Evolutionary conservation across 2,888 invertebrate species (phyloP).

Genomic region (Notodonta ziczac): DNA sequence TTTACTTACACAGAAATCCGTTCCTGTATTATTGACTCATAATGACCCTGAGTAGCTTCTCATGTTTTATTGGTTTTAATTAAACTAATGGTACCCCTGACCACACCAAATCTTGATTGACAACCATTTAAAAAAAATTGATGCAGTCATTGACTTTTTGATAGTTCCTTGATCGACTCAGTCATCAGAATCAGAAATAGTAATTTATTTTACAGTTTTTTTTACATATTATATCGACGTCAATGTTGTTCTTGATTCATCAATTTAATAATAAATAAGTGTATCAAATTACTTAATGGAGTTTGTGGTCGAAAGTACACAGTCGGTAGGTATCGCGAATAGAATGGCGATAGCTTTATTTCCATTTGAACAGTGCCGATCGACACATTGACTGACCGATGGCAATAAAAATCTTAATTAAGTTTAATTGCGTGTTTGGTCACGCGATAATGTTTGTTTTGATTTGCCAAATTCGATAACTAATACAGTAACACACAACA

Average conservation of each 20-base stretch:
- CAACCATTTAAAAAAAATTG: constrained; percentile 28
- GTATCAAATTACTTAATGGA: background rate
- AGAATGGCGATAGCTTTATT: constrained; percentile 47
- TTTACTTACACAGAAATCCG: background rate
- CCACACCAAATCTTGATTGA: constrained; percentile 28
- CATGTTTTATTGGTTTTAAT: constrained; percentile 28
- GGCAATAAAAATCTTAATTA: constrained; percentile 41
- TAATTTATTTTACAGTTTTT: constrained; percentile 13
- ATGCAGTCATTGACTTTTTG: constrained; percentile 40
- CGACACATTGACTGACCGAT: constrained; percentile 33
- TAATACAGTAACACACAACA: background rate
- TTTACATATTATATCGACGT: background rate
- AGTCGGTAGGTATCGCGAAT: constrained; percentile 26
- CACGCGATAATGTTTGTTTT: constrained; percentile 42
- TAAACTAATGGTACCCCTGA: constrained; percentile 22
- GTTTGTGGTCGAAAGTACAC: constrained; percentile 32
- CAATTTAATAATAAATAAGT: background rate
- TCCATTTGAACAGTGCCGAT: constrained; percentile 46
- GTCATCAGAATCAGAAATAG: constrained; percentile 16
- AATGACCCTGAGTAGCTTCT: constrained; percentile 13
- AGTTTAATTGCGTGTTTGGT: constrained; percentile 34
- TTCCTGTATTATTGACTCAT: constrained; percentile 5
- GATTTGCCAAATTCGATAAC: constrained; percentile 22
- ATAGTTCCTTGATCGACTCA: constrained; percentile 27
- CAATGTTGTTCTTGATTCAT: background rate